A percentile compares a stretch with the other conserved stretches of the same genome.
phyloP scores from a whole-genome alignment of 2,888 invertebrate genomes.

The Drosophila testacea region DNA sequence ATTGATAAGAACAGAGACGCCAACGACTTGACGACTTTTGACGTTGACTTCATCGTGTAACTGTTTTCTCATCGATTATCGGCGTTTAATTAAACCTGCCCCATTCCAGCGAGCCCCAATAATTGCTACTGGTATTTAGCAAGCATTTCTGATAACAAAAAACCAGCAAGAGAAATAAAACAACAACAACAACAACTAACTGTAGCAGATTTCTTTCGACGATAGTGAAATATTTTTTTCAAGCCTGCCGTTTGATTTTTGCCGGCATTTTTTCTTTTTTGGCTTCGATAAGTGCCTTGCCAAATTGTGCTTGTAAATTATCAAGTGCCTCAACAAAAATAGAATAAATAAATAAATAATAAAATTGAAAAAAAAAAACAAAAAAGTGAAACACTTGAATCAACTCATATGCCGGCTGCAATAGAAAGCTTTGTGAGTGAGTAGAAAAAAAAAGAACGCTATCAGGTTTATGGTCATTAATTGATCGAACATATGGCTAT shows the following conservation, averaged over 20 bases:
- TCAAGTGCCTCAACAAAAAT: constrained; percentile 50
- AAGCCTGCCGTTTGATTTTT: constrained; percentile 63
- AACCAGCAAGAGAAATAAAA: constrained; percentile 13
- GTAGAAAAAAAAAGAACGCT: neutral
- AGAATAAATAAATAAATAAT: constrained; percentile 30
- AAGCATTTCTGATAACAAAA: constrained; percentile 65
- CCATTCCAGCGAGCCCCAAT: constrained; percentile 34
- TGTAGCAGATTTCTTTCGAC: constrained; percentile 68
- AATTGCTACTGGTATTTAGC: constrained; percentile 79
- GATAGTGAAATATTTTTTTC: constrained; percentile 61
- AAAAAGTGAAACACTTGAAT: constrained; percentile 38
- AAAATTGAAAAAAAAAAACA: constrained; percentile 17
- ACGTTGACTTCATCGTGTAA: constrained; percentile 63
- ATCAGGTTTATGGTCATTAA: constrained; percentile 30
- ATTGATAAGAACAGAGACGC: constrained; percentile 24
- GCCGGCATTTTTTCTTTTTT: constrained; percentile 50
- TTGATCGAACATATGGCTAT: constrained; percentile 22
- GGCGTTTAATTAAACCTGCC: constrained; percentile 71
- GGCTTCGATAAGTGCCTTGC: constrained; percentile 63
- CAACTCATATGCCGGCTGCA: constrained; percentile 26
- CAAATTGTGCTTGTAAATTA: constrained; percentile 73
- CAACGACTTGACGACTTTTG: neutral
- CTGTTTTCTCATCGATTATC: constrained; percentile 74
- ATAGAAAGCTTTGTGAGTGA: constrained; percentile 1
- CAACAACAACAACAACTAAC: constrained; percentile 26